Conservation (phyloP, 2,113 vertebrate species). For the Centrocercus urophasianus region DNA sequence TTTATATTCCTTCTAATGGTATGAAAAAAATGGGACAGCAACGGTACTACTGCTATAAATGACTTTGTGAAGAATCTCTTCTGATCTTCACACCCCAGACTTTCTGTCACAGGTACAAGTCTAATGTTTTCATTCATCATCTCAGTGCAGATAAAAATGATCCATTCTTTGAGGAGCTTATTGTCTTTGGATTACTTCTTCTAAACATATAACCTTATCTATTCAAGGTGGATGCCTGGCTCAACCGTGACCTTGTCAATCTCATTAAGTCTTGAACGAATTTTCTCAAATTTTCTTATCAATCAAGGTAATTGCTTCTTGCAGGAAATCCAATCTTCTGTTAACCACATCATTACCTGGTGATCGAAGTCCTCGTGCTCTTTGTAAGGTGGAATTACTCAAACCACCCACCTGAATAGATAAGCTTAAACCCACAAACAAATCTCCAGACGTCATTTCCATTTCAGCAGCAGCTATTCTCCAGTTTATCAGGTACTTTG, state of each 20-base stretch:
- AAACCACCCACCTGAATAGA: slow-evolving; percentile 20
- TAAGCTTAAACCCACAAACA: slow-evolving; percentile 37
- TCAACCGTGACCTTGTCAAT: slow-evolving; percentile 61
- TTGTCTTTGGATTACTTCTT: slow-evolving; percentile 55
- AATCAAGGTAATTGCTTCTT: slow-evolving; percentile 66
- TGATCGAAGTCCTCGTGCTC: slow-evolving; percentile 47
- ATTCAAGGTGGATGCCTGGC: slow-evolving; percentile 36
- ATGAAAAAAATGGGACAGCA: slow-evolving; percentile 23
- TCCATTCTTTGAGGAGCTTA: slow-evolving; percentile 37
- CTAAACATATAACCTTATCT: slow-evolving; percentile 50
- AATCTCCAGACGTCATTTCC: slow-evolving; percentile 20
- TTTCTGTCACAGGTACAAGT: slow-evolving; percentile 59
- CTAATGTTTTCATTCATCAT: slow-evolving; percentile 69
- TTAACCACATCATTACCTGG: slow-evolving; percentile 64
- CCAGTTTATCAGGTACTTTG: not conserved
- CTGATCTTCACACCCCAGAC: slow-evolving; percentile 61
- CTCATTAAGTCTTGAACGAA: slow-evolving; percentile 56
- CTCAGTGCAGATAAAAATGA: slow-evolving; percentile 57
- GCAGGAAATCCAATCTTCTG: slow-evolving; percentile 64
- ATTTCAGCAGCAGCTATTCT: slow-evolving; percentile 9
- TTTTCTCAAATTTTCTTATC: slow-evolving; percentile 68
- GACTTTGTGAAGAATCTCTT: slow-evolving; percentile 57
- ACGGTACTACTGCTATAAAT: slow-evolving; percentile 32
- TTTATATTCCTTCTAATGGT: slow-evolving; percentile 52
- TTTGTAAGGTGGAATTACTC: slow-evolving; percentile 38